These are phyloP conservation scores for Alectura lathami DNA, from an alignment of 2,113 vertebrate species.

Conservation along the genomic window DNA sequence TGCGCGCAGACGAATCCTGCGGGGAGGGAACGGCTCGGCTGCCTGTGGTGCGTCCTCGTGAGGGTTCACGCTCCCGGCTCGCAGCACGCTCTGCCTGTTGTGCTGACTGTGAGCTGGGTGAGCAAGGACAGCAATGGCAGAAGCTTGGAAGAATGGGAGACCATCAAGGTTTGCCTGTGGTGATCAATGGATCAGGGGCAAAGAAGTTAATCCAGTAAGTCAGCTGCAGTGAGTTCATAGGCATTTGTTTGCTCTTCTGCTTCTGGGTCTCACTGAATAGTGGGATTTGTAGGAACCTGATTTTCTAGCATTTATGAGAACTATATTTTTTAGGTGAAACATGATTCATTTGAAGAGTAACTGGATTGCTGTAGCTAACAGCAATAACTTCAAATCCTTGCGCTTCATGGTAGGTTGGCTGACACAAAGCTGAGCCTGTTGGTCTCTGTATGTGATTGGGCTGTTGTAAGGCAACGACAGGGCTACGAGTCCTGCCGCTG, in stretches of 20 bases:
- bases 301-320: not conserved
- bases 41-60: accelerated
- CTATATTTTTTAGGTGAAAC: not conserved
- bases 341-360: not conserved
- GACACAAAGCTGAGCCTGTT: not conserved
- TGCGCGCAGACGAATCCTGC: not conserved
- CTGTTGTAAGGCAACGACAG: not conserved
- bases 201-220: not conserved
- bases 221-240: accelerated
- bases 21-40: not conserved
- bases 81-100: not conserved
- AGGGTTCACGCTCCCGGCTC: not conserved
- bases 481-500: not conserved
- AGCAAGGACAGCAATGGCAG: not conserved
- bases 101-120: not conserved
- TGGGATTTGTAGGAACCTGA: not conserved
- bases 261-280: not conserved
- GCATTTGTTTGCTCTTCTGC: not conserved
- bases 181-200: not conserved
- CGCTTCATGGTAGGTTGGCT: accelerated
- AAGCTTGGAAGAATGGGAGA: not conserved
- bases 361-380: not conserved
- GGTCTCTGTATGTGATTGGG: not conserved
- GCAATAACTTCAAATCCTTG: not conserved
- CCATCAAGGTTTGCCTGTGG: not conserved